These are phyloP conservation scores for Heterodera schachtii DNA, from an alignment of 1,140 invertebrate species.

Conservation along the genomic window DNA sequence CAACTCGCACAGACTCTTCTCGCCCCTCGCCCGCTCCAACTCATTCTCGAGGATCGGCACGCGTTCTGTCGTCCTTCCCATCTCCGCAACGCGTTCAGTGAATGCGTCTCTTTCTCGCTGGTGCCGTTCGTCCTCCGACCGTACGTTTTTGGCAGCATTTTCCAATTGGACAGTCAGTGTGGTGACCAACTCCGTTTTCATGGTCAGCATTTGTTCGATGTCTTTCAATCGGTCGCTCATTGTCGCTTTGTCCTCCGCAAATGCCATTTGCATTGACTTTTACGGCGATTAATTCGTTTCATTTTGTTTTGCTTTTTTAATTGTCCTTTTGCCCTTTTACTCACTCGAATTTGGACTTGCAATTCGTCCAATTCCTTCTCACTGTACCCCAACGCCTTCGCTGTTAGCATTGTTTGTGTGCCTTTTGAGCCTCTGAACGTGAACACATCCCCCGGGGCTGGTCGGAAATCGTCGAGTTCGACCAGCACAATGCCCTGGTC, in stretches of 20 bases:
- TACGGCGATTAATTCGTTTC: neutral
- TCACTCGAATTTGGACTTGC: conserved; percentile 6
- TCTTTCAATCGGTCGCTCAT: conserved; percentile 59
- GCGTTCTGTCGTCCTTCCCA: conserved; percentile 45
- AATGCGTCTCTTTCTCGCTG: conserved; percentile 57
- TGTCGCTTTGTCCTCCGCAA: conserved; percentile 41
- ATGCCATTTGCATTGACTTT: conserved; percentile 53
- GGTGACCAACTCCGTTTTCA: conserved; percentile 60
- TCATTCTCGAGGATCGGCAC: conserved; percentile 52
- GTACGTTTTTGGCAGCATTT: conserved; percentile 44
- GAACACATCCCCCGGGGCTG: conserved; percentile 14
- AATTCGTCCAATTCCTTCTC: conserved; percentile 30
- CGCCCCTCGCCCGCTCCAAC: conserved; percentile 47
- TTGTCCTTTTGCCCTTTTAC: neutral
- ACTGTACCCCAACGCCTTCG: conserved; percentile 20
- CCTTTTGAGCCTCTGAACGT: conserved; percentile 10
- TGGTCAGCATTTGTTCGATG: conserved; percentile 54
- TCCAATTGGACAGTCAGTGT: conserved; percentile 56
- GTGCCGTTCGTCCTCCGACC: conserved; percentile 34
- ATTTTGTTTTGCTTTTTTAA: neutral
- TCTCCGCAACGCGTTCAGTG: conserved; percentile 42
- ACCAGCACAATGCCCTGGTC: conserved; percentile 22
- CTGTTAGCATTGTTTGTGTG: conserved; percentile 23
- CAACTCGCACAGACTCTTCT: conserved; percentile 57
- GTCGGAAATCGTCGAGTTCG: neutral